Percentiles rank a stretch among this genome's conserved stretches.
These are phyloP conservation scores for Gadopsis bispinosus DNA, from an alignment of 2,797 vertebrate species.

Conservation along the genomic window DNA sequence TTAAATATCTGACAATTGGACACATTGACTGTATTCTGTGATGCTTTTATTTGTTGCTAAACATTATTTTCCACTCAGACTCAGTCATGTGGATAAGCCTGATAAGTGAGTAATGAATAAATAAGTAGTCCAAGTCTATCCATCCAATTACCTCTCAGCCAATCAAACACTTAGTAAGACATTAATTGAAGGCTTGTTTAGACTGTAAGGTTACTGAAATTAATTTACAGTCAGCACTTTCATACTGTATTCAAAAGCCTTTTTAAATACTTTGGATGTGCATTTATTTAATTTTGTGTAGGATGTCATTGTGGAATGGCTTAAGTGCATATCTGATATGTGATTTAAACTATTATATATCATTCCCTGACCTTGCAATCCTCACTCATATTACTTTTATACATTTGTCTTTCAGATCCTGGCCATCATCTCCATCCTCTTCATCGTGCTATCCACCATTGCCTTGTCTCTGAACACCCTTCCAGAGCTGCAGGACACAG, in stretches of 20 bases:
- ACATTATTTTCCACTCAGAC: conserved; percentile 55
- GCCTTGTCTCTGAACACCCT: conserved; percentile 99
- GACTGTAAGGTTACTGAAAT: conserved; percentile 30
- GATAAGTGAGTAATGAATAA: conserved; percentile 77
- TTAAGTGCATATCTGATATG: not conserved
- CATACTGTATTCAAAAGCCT: conserved; percentile 15
- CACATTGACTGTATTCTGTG: conserved; percentile 6
- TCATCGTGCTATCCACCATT: conserved; percentile 99
- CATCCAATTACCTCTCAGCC: conserved; percentile 60
- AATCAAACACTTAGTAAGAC: conserved; percentile 42
- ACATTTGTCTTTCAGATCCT: conserved; percentile 90
- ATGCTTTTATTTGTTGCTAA: conserved; percentile 35
- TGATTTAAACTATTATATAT: not conserved
- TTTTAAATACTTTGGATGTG: conserved; percentile 11
- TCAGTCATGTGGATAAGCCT: conserved; percentile 56
- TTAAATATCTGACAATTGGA: not conserved
- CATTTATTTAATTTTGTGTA: not conserved
- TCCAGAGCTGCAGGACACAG: conserved; percentile 94
- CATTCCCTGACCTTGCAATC: conserved; percentile 14
- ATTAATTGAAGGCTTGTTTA: conserved; percentile 52
- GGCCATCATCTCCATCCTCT: conserved; percentile 99
- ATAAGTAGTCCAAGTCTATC: conserved; percentile 63
- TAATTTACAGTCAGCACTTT: conserved; percentile 18
- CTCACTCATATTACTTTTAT: conserved; percentile 39
- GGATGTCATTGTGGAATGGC: not conserved